Evolutionary conservation across 1,140 invertebrate species (phyloP), one percentile per base, ranked within the genome.

Genomic region (Achatina immaculata): DNA sequence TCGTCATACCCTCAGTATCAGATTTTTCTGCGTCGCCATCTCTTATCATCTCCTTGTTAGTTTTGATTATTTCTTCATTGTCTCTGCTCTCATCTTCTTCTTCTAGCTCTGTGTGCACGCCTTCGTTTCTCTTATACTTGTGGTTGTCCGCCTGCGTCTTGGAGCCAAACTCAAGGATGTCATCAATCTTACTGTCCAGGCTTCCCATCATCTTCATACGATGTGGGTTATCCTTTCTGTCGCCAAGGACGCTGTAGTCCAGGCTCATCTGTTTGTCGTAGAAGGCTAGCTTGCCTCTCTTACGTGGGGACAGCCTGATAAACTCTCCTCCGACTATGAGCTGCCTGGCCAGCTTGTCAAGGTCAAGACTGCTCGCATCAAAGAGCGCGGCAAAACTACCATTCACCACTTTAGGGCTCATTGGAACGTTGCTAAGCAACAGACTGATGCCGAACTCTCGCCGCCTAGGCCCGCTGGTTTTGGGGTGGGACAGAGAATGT

Each of bases 381-480:
- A 97, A 97, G 81, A 99, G 95, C 11, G 97, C 97, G 0, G 96
- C 97, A 91, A 98, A 99, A 83, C 96, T 98, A 0, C 96, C 98
- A 87, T 99, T 98, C 11, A 99, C 96, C 31, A 99, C 96, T 92
- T 99, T 99, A 0, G 98, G 97, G 38, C 97, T 98, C 94, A 98
- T 97, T 0, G 97, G 97, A 89, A 96, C 96, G 90, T 99, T 98
- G 83, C 92, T 92, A 16, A 98, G 95, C 38, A 99, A 91, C 28
- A 99, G 92, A 90, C 97, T 98, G 24, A 97, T 97, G 16, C 97
- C 97, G 88, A 98, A 99, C 69, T 96, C 88, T 73, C 87, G 88
- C 36, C 85, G 84, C 77, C 86, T 86, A 36, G 84, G 55, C 31
- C 72, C 76, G 4, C 36, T 11, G 7, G 31, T 36, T 76, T 78